These are phyloP conservation scores for Campylorhamphus procurvoides DNA, from an alignment of 2,113 vertebrate genomes.

Conservation along the genomic window DNA sequence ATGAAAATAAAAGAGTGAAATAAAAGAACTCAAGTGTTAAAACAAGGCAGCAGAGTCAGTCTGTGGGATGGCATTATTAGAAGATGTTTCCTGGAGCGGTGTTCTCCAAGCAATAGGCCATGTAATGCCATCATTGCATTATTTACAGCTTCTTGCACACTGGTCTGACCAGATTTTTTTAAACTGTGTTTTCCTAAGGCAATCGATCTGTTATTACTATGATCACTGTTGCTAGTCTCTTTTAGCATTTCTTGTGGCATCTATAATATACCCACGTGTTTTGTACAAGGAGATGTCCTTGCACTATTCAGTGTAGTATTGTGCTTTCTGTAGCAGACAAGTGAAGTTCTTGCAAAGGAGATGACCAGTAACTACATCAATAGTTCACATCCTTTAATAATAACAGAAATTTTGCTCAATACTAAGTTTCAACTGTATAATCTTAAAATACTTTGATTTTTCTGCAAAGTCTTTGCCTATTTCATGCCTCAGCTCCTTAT, in stretches of 20 bases:
- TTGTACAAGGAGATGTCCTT: neutral
- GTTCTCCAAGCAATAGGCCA: slow-evolving; percentile 23
- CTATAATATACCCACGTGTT: neutral
- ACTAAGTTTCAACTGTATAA: neutral
- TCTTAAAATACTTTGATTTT: neutral
- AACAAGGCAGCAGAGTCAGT: neutral
- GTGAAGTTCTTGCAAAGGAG: neutral
- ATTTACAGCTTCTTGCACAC: slow-evolving; percentile 45
- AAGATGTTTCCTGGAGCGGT: neutral
- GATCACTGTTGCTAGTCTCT: neutral
- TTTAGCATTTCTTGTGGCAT: neutral
- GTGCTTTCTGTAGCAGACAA: neutral
- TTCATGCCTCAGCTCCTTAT: neutral
- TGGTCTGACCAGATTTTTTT: slow-evolving; percentile 40
- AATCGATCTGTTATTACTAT: slow-evolving; percentile 21
- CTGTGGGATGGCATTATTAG: neutral
- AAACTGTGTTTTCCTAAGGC: slow-evolving; percentile 53
- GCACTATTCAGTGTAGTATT: neutral
- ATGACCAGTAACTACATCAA: neutral
- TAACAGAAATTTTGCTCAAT: neutral
- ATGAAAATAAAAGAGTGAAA: neutral
- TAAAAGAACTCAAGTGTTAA: slow-evolving; percentile 18
- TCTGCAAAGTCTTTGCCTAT: neutral
- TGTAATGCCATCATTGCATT: slow-evolving; percentile 48
- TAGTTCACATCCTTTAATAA: neutral